phyloP scores from a whole-genome alignment of 2,888 invertebrate genomes.

The Eristalinus aeneus region DNA sequence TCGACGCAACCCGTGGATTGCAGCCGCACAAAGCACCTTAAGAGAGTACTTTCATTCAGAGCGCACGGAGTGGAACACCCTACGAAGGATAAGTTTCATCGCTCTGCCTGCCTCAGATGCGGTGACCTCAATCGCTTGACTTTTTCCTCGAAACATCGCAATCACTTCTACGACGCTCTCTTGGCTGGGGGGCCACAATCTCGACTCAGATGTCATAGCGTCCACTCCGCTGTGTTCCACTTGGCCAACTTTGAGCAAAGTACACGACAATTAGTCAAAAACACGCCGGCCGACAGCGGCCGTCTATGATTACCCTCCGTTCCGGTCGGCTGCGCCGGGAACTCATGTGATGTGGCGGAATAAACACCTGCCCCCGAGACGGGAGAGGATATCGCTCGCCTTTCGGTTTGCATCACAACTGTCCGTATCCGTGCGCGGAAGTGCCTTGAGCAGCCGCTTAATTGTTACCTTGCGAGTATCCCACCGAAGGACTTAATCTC shows the following conservation, averaged over 20 bases:
- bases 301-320: slow-evolving; percentile 42
- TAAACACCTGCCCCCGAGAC: slow-evolving; percentile 58
- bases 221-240: slow-evolving; percentile 50
- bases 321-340: slow-evolving; percentile 26
- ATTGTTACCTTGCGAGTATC: slow-evolving; percentile 31
- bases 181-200: slow-evolving; percentile 18
- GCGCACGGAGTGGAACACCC: slow-evolving; percentile 48
- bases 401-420: slow-evolving; percentile 32
- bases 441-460: slow-evolving; percentile 29
- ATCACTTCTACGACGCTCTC: slow-evolving; percentile 31
- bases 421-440: slow-evolving; percentile 24
- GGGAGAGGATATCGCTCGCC: slow-evolving; percentile 40
- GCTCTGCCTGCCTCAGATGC: slow-evolving; percentile 28
- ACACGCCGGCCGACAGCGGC: slow-evolving; percentile 7
- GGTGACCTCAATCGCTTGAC: slow-evolving; percentile 50
- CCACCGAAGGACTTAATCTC: slow-evolving; percentile 57
- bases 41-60: slow-evolving; percentile 3
- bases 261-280: slow-evolving; percentile 61
- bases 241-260: slow-evolving; percentile 40
- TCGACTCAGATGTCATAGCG: slow-evolving; percentile 57
- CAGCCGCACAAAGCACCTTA: slow-evolving; percentile 16
- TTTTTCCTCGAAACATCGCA: not conserved
- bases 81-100: slow-evolving; percentile 57
- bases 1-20: slow-evolving; percentile 1
- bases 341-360: slow-evolving; percentile 43